Evolutionary conservation across 1,140 invertebrate genomes (phyloP), one percentile per base, ranked within the genome.

Genomic region (Charaxes varanes): DNA sequence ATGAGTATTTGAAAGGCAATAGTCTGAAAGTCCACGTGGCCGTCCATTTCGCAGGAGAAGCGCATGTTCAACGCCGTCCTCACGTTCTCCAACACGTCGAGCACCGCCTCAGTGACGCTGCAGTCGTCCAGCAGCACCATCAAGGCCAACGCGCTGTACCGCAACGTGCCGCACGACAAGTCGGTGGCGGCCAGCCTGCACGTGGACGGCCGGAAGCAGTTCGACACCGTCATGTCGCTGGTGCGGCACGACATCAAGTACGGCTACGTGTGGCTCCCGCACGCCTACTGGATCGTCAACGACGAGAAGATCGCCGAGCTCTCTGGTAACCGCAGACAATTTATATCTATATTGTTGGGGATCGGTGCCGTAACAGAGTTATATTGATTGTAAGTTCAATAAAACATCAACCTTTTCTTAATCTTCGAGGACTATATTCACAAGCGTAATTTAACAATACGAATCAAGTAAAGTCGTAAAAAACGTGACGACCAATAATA

Each of bases 151-250:
- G 90, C 90, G 0, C 87, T 86, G 15, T 92, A 91, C 31, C 88
- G 88, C 44, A 90, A 90, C 62, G 86, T 87, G 4, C 86, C 87
- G 0, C 77, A 87, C 42, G 88, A 91, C 49, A 89, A 88, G 36
- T 87, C 87, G 18, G 62, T 92, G n/a, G 86, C 90, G 32, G 84
- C 91, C 1, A 87, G 86, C 5, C 62, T 92, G 1, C 88, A 92
- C 56, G 88, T 92, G 14, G 89, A 93, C 53, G 88, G 89, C 0
- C 86, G 87, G 11, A 91, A 91, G 52, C 89, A 92, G 59, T 86
- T 93, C 17, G 90, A 91, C 57, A 87, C 88, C 0, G 60, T 82
- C 1, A 73, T 85, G 76, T 71, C 80, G 2, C 41, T 84, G 10
- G 65, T 55, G 58, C 78, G 65, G 11, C 87, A 62, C 69, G 88